These are phyloP conservation scores for Halocaridina rubra DNA, from an alignment of 2,888 invertebrate species.

Conservation along the genomic window DNA sequence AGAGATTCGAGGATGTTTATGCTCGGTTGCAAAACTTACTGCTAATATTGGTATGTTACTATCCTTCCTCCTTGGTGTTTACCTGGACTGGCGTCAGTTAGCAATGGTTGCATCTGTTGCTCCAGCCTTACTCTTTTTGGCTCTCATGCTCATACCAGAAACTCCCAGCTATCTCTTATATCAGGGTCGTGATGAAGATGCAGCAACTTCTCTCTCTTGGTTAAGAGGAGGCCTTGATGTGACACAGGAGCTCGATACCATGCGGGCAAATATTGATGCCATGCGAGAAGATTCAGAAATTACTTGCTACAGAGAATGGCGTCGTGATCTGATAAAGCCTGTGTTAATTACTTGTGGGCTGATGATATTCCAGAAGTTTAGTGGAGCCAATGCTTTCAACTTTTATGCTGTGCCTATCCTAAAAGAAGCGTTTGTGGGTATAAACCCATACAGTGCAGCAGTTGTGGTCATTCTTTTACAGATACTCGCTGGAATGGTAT, in stretches of 20 bases:
- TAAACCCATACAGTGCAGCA: constrained; percentile 86
- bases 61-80: constrained; percentile 85
- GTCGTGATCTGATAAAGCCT: constrained; percentile 73
- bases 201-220: constrained; percentile 80
- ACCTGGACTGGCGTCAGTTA: constrained; percentile 85
- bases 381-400: constrained; percentile 86
- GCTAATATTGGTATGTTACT: constrained; percentile 87
- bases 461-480: constrained; percentile 75
- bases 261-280: constrained; percentile 75
- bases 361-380: constrained; percentile 85
- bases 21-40: constrained; percentile 86
- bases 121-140: constrained; percentile 79
- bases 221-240: constrained; percentile 77
- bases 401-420: constrained; percentile 90
- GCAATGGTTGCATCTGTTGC: constrained; percentile 84
- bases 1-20: constrained; percentile 86
- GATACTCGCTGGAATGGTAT: constrained; percentile 73
- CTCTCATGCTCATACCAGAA: constrained; percentile 80
- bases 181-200: constrained; percentile 80
- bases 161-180: constrained; percentile 87
- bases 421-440: constrained; percentile 82
- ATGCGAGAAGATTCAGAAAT: constrained; percentile 48
- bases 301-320: constrained; percentile 67
- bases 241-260: constrained; percentile 78
- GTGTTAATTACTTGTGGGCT: constrained; percentile 86